Percentiles rank a stretch among this genome's conserved stretches.
Conservation (phyloP, 1,140 invertebrate genomes). For the Plectrocnemia conspersa region DNA sequence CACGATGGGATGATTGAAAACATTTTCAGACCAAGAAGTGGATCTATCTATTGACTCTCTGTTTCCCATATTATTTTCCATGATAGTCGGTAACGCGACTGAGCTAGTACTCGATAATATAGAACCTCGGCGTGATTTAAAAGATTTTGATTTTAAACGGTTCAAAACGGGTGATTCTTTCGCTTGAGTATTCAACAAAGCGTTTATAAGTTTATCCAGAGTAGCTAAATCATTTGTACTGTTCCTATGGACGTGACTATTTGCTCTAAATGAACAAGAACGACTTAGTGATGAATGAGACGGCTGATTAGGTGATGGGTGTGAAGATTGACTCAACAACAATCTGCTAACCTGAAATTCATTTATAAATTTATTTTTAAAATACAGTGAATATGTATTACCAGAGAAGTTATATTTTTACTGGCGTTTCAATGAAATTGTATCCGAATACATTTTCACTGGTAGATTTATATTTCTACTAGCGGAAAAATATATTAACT, state of each 20-base stretch:
- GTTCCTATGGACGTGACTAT: conserved; percentile 32
- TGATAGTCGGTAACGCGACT: conserved; percentile 22
- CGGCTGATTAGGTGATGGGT: conserved; percentile 18
- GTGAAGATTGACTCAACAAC: conserved; percentile 38
- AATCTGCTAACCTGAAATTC: conserved; percentile 30
- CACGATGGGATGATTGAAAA: conserved; percentile 24
- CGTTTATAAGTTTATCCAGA: conserved; percentile 46
- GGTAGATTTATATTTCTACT: too few species aligned
- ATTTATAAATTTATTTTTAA: not conserved
- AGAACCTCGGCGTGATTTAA: conserved; percentile 41
- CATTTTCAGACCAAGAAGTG: conserved; percentile 26
- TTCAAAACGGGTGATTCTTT: conserved; percentile 22
- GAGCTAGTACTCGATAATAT: conserved; percentile 27
- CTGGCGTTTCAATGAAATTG: too few species aligned
- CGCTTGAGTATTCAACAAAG: conserved; percentile 39
- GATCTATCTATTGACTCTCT: conserved; percentile 21
- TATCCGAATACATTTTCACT: too few species aligned
- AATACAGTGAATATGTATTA: too few species aligned
- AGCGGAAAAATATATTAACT: too few species aligned
- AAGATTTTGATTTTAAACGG: conserved; percentile 40
- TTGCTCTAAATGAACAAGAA: conserved; percentile 15
- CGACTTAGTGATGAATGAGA: conserved; percentile 24
- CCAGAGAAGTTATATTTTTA: too few species aligned
- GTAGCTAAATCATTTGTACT: conserved; percentile 43
- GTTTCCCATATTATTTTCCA: conserved; percentile 24